Base-by-base conservation (phyloP, 2,888 invertebrate species). In the Dryomyza anilis region DNA sequence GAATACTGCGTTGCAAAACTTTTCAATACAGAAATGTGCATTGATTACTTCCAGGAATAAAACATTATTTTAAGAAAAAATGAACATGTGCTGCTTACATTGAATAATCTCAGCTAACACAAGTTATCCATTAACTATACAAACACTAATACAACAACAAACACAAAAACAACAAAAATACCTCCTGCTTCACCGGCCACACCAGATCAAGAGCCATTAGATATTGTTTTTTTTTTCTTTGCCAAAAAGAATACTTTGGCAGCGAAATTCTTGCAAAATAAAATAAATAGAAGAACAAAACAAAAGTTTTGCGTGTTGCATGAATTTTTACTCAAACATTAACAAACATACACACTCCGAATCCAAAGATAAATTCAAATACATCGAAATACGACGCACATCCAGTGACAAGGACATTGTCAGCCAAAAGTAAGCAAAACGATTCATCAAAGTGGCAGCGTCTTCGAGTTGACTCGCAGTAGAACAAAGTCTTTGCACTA, bases 41-140 rank as follows among this genome's bases (percentile, higher is more conserved):
- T n/a, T n/a, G n/a, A n/a, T n/a, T n/a, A n/a, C n/a, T n/a, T n/a
- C n/a, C n/a, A n/a, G n/a, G n/a, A n/a, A n/a, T n/a, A n/a, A n/a
- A n/a, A n/a, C n/a, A n/a, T n/a, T n/a, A n/a, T n/a, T n/a, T n/a
- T n/a, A n/a, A n/a, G n/a, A n/a, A n/a, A n/a, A n/a, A n/a, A n/a
- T n/a, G n/a, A 39, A 36, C 57, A 16, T 33, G 69, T 67, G 67
- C 69, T 69, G 64, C 67, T 69, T 67, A 61, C 67, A 66, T n/a
- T n/a, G n/a, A n/a, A 67, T 69, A 70, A 69, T 70, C 70, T 66
- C 68, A 70, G 70, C 71, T 70, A 70, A 72, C 72, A 72, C 69
- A 70, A 72, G 70, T 71, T 71, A 70, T 72, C 72, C 72, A 72
- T 72, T 72, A 72, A 67, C 69, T 67, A 65, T 69, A 69, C 68